Evolutionary conservation across 2,113 vertebrate genomes (phyloP), one percentile per base, ranked within the genome.

Genomic region (Rhinopomastus cyanomelas): DNA sequence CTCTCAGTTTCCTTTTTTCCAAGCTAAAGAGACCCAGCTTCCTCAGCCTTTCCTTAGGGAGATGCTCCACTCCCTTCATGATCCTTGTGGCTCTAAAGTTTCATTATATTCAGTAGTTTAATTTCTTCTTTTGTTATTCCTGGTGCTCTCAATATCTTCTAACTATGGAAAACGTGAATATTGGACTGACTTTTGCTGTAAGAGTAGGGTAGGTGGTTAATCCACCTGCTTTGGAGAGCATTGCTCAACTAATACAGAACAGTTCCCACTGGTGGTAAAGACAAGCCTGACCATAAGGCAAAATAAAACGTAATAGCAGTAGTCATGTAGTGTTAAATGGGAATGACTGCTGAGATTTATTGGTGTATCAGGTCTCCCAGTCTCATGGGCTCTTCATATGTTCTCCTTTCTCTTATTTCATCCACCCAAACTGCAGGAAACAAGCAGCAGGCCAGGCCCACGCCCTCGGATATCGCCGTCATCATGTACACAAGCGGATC

Each of bases 401-500:
- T 66, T 71, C 36, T 53, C 7, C 74, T 74, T 60, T 59, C 51
- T 39, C 39, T 42, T 42, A 12, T 42, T 15, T 42, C 39, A 42
- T 42, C 46, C 66, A 90, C 30, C 27, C 27, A 72, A 84, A 80
- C 71, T 72, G 19, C 96, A 98, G 98, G 96, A 89, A 91, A 59
- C 25, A 93, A 94, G 73, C 94, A 94, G 72, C 72, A 83, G 3
- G 97, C 82, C 56, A 96, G 93, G 65, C 98, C 98, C 1, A 44
- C 96, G 69, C 96, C 98, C 21, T 97, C 97, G 0, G 99, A 99
- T 92, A 97, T 98, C 0, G 99, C 99, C 0, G 99, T 99, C 73
- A 98, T 99, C 96, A 99, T 99, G 99, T 99, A 99, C 88, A 99
- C 99, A 49, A 99, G 99, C 39, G 99, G 99, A 11, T 99, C 99